Evolutionary conservation across 92 coral and sea anemone species (phyloP).

Genomic region (Phenganax marumi): DNA sequence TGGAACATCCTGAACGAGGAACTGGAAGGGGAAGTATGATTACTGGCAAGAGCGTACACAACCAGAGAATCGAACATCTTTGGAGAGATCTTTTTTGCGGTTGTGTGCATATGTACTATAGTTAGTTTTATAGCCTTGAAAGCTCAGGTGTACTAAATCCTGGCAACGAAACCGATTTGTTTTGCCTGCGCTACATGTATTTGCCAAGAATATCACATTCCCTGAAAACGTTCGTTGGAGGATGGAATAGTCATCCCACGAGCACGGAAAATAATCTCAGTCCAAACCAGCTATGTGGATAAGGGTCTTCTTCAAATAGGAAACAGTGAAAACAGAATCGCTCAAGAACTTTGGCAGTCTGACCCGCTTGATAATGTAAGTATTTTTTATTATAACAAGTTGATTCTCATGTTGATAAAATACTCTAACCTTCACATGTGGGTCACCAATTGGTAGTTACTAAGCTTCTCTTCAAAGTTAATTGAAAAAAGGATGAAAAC

Average conservation of each 20-base stretch:
- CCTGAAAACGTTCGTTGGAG: neutral
- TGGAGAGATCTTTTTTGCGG: neutral
- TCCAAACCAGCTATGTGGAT: conserved; percentile 14
- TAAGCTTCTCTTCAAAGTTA: too few species aligned
- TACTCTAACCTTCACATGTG: too few species aligned
- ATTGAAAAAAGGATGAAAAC: too few species aligned
- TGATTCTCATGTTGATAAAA: too few species aligned
- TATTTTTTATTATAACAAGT: too few species aligned
- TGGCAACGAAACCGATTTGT: neutral
- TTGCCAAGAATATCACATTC: neutral
- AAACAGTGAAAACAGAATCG: neutral
- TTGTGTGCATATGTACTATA: conserved; percentile 4
- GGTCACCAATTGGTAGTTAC: too few species aligned
- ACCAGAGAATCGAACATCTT: too few species aligned
- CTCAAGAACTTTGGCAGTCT: conserved; percentile 6
- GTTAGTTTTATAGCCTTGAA: neutral
- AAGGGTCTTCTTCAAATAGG: neutral
- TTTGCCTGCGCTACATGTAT: neutral
- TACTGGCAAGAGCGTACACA: too few species aligned
- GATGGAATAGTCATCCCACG: neutral
- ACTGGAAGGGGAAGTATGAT: conserved; percentile 1
- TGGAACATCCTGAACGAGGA: conserved; percentile 1
- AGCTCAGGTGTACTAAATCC: neutral
- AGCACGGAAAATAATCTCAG: conserved; percentile 7
- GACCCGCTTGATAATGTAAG: too few species aligned